Evolutionary conservation across 2,797 vertebrate genomes (phyloP), one percentile per base, ranked within the genome.

Genomic region (Scleropages formosus): DNA sequence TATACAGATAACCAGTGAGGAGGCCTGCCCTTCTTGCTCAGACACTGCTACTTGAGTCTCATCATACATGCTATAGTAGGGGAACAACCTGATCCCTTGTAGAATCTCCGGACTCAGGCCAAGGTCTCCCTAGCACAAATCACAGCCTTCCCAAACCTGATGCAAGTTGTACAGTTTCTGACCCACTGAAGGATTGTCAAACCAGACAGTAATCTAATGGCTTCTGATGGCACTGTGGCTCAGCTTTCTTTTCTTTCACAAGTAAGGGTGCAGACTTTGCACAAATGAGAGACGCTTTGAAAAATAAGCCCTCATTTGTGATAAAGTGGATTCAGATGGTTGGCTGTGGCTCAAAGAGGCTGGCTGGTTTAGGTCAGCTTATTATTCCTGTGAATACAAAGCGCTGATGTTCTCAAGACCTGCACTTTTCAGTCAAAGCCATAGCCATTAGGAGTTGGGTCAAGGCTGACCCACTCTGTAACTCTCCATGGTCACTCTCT

Each of bases 301-400:
- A 88, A 90, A 88, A 89, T 84, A 87, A 87, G 84, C 87, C 86
- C 85, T 86, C 85, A 81, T 89, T 90, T 86, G 82, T 83, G 83
- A 86, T 77, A 88, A 87, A 90, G 86, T 89, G 85, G 87, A 90
- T 87, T 90, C 89, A 90, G 86, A 89, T 90, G 89, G 83, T 89
- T 90, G 89, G 88, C 85, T 73, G 9, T 58, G 59, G 80, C 88
- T 90, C 88, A 90, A 89, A 90, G 84, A 82, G 78, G 75, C 79
- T 65, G 80, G 79, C 78, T 2, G 82, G 83, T 84, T 76, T 75
- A 81, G 88, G 86, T 90, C 88, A 85, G 82, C 82, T 87, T 90
- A 88, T 88, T 89, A 85, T 89, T 90, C 85, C 83, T 87, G 81
- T 78, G 84, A 78, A 85, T 86, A 84, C 81, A 82, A 84, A 80